These are phyloP conservation scores for Ips typographus DNA, from an alignment of 1,140 invertebrate species.

Conservation along the genomic window DNA sequence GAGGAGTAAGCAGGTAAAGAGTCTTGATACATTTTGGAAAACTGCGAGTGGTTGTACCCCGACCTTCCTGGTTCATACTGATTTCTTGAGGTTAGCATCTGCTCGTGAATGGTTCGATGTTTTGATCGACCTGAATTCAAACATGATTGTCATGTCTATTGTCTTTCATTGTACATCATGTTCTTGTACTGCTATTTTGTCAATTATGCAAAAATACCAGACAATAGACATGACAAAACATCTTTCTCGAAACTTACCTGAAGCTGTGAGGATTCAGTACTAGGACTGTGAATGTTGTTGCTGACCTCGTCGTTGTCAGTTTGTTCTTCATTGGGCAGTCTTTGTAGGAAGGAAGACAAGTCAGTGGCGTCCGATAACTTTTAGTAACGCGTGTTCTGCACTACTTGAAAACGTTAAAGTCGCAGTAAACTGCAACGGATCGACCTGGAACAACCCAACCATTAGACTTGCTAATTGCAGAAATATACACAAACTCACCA, in stretches of 20 bases:
- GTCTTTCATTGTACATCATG: background rate
- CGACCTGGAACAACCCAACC: conserved; percentile 50
- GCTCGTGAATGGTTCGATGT: conserved; percentile 52
- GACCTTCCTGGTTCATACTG: conserved; percentile 34
- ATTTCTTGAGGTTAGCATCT: conserved; percentile 44
- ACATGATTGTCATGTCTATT: conserved; percentile 14
- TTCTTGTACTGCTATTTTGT: too few species aligned
- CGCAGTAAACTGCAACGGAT: conserved; percentile 78
- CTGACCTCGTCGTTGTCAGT: conserved; percentile 56
- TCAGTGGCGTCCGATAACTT: conserved; percentile 73
- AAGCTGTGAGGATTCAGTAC: conserved; percentile 61
- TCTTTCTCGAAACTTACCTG: conserved; percentile 21
- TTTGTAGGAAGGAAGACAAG: conserved; percentile 68
- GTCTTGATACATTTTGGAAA: conserved; percentile 54
- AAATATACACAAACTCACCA: conserved; percentile 49
- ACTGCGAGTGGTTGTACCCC: conserved; percentile 47
- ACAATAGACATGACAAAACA: background rate
- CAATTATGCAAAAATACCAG: background rate
- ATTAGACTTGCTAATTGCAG: background rate
- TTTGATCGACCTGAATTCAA: conserved; percentile 56
- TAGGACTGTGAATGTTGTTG: conserved; percentile 55
- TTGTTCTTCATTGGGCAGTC: conserved; percentile 60
- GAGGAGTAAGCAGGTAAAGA: conserved; percentile 48
- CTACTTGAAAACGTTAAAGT: conserved; percentile 75
- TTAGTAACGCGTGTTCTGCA: conserved; percentile 71